Conservation (phyloP, 2,113 vertebrate species). For the Eublepharis macularius region DNA sequence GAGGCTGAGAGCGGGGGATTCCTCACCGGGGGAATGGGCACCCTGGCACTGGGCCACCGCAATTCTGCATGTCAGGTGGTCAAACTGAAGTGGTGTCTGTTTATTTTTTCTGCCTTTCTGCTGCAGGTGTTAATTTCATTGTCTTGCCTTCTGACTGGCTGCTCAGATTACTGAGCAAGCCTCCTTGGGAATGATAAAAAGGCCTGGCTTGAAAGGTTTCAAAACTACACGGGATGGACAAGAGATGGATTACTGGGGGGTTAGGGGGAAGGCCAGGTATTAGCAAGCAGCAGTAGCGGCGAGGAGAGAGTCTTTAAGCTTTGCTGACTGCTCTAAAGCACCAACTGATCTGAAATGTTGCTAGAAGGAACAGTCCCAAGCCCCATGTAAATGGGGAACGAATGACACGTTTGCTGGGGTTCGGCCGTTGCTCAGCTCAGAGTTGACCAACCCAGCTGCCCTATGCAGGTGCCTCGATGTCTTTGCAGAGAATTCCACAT, state of each 20-base stretch:
- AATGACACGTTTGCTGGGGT: neutral
- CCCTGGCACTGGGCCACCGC: too few relatives aligned
- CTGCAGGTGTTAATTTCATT: neutral
- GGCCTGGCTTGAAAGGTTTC: neutral
- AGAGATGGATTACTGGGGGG: too few relatives aligned
- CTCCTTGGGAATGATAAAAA: neutral
- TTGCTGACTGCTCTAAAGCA: neutral
- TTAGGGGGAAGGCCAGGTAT: neutral
- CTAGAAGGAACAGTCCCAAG: neutral
- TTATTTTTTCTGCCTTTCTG: too few relatives aligned
- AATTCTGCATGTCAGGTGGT: too few relatives aligned
- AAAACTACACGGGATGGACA: neutral
- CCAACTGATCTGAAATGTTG: too few relatives aligned
- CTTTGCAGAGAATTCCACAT: slow-evolving; percentile 46
- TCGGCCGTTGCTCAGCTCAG: slow-evolving; percentile 20
- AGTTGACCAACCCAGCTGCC: slow-evolving; percentile 46
- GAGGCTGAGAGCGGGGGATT: too few relatives aligned
- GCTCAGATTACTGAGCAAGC: neutral
- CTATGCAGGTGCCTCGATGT: slow-evolving; percentile 31
- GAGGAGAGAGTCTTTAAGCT: too few relatives aligned
- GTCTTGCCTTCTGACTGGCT: neutral
- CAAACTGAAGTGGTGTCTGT: too few relatives aligned
- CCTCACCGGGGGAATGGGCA: too few relatives aligned
- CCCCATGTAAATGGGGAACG: neutral
- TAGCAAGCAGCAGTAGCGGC: neutral